Base-by-base conservation (phyloP, 2,888 invertebrate species). In the Polyommatus icarus region DNA sequence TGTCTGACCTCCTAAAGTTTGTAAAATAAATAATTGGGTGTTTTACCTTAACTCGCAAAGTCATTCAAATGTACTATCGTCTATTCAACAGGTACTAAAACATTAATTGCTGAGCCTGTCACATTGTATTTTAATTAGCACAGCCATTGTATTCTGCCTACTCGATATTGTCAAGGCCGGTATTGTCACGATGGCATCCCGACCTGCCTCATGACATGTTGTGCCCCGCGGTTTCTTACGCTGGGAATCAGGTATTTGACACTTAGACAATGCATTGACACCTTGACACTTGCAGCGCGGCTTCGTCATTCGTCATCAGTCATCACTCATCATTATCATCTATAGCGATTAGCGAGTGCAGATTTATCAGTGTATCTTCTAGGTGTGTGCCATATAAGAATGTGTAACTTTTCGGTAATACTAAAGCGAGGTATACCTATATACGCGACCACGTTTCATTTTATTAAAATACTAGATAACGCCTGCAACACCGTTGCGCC, bases 111-210 rank as follows among this genome's bases (percentile, higher is more conserved):
- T 87, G 87, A 89, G 87, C 85, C 88, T 88, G 86, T 87, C 84
- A 82, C 84, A 92, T 93, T 93, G 93, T 93, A 93, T 93, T 92
- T 88, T 92, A 93, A 93, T 93, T 87, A 85, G 77, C 20, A 54
- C 72, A 72, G 50, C 50, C 24, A 50, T 73, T 73, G 72, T 73
- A 88, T 88, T 87, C 85, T 87, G 88, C 86, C 87, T 85, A 88
- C 86, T 88, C 88, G 85, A 87, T 85, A 83, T 82, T 80, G 82
- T 84, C 90, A 92, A 93, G 93, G 93, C 86, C 91, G 84, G 82
- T 85, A 84, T 83, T 83, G 91, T 91, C 93, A 93, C 93, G 93
- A 89, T 82, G 81, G 80, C 82, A 85, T 87, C 87, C 79, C 83
- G 90, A 89, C 89, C 84, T 84, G 73, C 54, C 24, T 54, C 36